Evolutionary conservation across 2,797 vertebrate genomes (phyloP).

Genomic region (Artibeus jamaicensis): DNA sequence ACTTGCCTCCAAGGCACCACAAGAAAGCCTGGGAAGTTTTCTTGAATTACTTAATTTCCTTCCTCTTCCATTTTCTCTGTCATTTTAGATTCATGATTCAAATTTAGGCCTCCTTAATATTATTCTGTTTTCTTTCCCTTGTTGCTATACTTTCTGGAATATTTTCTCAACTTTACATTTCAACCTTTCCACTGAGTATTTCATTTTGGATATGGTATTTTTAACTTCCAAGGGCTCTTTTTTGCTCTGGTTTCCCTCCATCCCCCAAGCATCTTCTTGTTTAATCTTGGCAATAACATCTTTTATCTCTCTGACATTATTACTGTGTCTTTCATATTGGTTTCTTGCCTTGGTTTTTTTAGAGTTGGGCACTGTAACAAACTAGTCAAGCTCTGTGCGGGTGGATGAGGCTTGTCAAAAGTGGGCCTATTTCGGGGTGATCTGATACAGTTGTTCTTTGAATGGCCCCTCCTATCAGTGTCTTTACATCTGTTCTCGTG

Average conservation of each 20-base stretch:
- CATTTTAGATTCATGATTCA: not conserved
- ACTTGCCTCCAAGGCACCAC: not conserved
- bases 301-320: not conserved
- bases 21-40: not conserved
- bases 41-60: not conserved
- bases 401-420: not conserved
- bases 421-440: not conserved
- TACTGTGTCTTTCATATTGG: not conserved
- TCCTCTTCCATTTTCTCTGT: not conserved
- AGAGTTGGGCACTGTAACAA: not conserved
- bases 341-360: not conserved
- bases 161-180: not conserved
- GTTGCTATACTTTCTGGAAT: not conserved
- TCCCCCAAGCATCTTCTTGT: not conserved
- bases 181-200: not conserved
- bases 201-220: not conserved
- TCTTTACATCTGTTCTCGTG: not conserved
- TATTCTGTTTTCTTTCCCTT: not conserved
- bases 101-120: not conserved
- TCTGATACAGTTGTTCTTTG: not conserved
- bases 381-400: not conserved
- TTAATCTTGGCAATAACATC: not conserved
- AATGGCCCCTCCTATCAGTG: not conserved
- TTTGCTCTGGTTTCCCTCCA: not conserved
- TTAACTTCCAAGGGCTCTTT: not conserved